Evolutionary conservation across 2,113 vertebrate species (phyloP).

Genomic region (Megaceryle torquata): DNA sequence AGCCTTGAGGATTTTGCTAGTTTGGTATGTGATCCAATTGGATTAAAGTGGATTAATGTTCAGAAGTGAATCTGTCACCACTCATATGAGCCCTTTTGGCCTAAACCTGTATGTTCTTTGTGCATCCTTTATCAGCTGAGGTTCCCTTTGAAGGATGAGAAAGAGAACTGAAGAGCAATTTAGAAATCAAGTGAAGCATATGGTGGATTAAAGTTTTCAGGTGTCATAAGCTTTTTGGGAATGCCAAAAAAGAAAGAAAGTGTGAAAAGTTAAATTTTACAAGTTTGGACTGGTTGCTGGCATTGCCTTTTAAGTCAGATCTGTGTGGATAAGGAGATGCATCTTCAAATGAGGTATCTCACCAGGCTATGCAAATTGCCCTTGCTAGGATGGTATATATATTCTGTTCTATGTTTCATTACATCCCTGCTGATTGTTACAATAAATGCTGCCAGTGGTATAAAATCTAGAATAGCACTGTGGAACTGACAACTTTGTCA

Average conservation of each 20-base stretch:
- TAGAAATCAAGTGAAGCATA: not conserved
- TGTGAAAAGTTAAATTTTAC: not conserved
- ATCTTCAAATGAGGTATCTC: not conserved
- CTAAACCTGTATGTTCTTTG: not conserved
- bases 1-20: slow-evolving; percentile 4
- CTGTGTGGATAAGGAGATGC: not conserved
- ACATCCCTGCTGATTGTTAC: not conserved
- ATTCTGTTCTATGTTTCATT: not conserved
- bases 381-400: not conserved
- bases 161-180: not conserved
- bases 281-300: not conserved
- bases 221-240: not conserved
- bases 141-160: not conserved
- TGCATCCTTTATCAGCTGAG: not conserved
- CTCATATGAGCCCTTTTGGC: not conserved
- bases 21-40: slow-evolving; percentile 22
- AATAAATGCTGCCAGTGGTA: not conserved
- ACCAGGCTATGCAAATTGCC: not conserved
- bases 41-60: slow-evolving; percentile 42
- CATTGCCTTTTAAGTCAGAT: not conserved
- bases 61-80: slow-evolving; percentile 8
- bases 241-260: not conserved
- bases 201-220: slow-evolving; percentile 4
- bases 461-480: not conserved
- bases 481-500: not conserved